Evolutionary conservation across 2,888 invertebrate species (phyloP).

Genomic region (Hemistola chrysoprasaria): DNA sequence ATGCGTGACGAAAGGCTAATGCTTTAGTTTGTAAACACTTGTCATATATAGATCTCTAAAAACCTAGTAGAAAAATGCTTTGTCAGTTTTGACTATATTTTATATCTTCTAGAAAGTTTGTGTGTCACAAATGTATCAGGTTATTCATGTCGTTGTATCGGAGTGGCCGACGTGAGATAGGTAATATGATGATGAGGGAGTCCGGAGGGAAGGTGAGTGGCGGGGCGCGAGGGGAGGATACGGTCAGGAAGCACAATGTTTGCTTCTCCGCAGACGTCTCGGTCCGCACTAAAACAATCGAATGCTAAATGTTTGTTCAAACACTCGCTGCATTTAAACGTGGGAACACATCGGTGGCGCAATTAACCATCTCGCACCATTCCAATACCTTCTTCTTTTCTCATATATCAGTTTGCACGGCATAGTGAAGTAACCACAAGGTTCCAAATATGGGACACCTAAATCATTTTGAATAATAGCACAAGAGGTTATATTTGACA

Average conservation of each 20-base stretch:
- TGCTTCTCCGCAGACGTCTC: slow-evolving; percentile 70
- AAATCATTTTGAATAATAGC: slow-evolving; percentile 9
- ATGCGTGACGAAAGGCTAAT: slow-evolving; percentile 13
- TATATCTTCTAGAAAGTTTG: no score
- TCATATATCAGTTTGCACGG: not conserved
- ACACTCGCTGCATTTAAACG: slow-evolving; percentile 76
- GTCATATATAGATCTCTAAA: slow-evolving; percentile 24
- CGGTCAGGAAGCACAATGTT: slow-evolving; percentile 68
- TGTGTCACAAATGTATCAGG: slow-evolving; percentile 10
- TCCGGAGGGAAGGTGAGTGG: slow-evolving; percentile 26
- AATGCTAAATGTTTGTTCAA: slow-evolving; percentile 78
- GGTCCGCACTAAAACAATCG: slow-evolving; percentile 80
- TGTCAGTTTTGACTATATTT: not conserved
- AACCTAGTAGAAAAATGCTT: slow-evolving; percentile 13
- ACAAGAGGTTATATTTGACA: no score
- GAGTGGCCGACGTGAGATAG: slow-evolving; percentile 12
- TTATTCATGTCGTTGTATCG: slow-evolving; percentile 9
- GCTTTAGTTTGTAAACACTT: not conserved
- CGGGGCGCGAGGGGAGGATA: slow-evolving; percentile 23
- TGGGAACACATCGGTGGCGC: slow-evolving; percentile 76
- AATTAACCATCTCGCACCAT: slow-evolving; percentile 66
- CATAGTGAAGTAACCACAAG: no score
- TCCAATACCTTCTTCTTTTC: slow-evolving; percentile 48
- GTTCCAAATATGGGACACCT: no score
- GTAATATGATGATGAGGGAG: slow-evolving; percentile 17